These are phyloP conservation scores for Coluber constrictor DNA, from an alignment of 2,797 vertebrate species.

Conservation along the genomic window DNA sequence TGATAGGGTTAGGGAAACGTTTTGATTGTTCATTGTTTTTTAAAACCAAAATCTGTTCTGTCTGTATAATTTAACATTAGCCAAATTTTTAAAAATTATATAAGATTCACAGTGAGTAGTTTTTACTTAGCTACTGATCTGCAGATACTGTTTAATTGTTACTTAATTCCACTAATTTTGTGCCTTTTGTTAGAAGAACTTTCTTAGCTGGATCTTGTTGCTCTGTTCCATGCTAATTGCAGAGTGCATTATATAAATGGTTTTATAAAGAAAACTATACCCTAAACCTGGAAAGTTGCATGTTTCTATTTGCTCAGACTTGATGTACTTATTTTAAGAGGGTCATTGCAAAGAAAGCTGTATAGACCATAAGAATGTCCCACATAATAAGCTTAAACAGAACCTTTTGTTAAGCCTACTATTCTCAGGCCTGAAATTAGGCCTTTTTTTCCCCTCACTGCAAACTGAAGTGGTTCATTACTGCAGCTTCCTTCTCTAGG, in stretches of 20 bases:
- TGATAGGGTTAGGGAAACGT: slow-evolving; percentile 9
- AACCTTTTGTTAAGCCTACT: slow-evolving; percentile 96
- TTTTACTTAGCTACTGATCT: slow-evolving; percentile 71
- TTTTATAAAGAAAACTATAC: slow-evolving; percentile 98
- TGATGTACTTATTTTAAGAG: slow-evolving; percentile 99
- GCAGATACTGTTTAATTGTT: slow-evolving; percentile 77
- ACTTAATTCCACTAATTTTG: slow-evolving; percentile 75
- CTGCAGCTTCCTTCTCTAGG: slow-evolving; percentile 87
- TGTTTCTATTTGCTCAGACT: slow-evolving; percentile 99
- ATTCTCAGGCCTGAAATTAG: slow-evolving; percentile 97
- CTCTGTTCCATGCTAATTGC: slow-evolving; percentile 78
- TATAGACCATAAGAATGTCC: slow-evolving; percentile 95
- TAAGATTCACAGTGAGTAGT: slow-evolving; percentile 67
- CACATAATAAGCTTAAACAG: slow-evolving; percentile 99
- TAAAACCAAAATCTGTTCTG: slow-evolving; percentile 52
- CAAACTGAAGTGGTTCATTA: slow-evolving; percentile 99
- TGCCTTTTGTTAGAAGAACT: slow-evolving; percentile 75
- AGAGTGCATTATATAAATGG: slow-evolving; percentile 80
- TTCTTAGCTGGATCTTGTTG: slow-evolving; percentile 75
- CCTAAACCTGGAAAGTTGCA: slow-evolving; percentile 94
- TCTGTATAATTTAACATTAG: slow-evolving; percentile 71
- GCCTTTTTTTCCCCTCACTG: slow-evolving; percentile 91
- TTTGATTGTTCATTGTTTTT: slow-evolving; percentile 51
- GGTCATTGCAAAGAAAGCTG: slow-evolving; percentile 94
- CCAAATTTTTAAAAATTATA: slow-evolving; percentile 62